These are phyloP conservation scores for Spondyliosoma cantharus DNA, from an alignment of 2,797 vertebrate genomes.

Conservation along the genomic window DNA sequence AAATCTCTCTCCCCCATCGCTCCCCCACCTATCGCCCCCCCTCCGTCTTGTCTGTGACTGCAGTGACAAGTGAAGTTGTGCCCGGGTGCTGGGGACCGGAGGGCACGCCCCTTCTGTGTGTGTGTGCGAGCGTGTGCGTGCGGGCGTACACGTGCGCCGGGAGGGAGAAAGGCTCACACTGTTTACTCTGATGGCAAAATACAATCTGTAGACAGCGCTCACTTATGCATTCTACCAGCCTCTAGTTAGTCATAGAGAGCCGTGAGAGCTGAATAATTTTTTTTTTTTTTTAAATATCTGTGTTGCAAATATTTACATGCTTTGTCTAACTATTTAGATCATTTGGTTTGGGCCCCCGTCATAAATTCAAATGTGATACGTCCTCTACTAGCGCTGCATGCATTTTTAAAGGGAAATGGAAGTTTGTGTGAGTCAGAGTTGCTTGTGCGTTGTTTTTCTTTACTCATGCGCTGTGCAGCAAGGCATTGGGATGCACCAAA, in stretches of 20 bases:
- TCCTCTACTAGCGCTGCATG: conserved; percentile 7
- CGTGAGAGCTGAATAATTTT: conserved; percentile 40
- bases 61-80: conserved; percentile 77
- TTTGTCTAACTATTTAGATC: conserved; percentile 59
- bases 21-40: conserved; percentile 47
- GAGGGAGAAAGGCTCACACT: conserved; percentile 51
- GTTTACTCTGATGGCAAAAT: conserved; percentile 69
- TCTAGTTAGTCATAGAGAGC: conserved; percentile 58
- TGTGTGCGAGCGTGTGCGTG: conserved; percentile 25
- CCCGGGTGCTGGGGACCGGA: conserved; percentile 67
- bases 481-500: conserved; percentile 70
- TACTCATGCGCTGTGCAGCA: conserved; percentile 55
- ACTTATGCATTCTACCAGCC: conserved; percentile 62
- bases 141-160: conserved; percentile 30
- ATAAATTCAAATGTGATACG: conserved; percentile 25
- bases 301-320: conserved; percentile 56
- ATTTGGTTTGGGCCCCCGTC: conserved; percentile 22
- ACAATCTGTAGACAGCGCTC: conserved; percentile 61
- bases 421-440: conserved; percentile 38
- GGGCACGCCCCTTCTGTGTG: conserved; percentile 64
- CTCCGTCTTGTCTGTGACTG: conserved; percentile 51
- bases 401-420: conserved; percentile 18
- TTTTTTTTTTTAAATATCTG: too few relatives aligned
- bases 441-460: conserved; percentile 65
- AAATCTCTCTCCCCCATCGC: conserved; percentile 62